Percentiles rank a stretch among this genome's conserved stretches.
Evolutionary conservation across 2,797 vertebrate species (phyloP).

Genomic region (Neopelma chrysocephalum): DNA sequence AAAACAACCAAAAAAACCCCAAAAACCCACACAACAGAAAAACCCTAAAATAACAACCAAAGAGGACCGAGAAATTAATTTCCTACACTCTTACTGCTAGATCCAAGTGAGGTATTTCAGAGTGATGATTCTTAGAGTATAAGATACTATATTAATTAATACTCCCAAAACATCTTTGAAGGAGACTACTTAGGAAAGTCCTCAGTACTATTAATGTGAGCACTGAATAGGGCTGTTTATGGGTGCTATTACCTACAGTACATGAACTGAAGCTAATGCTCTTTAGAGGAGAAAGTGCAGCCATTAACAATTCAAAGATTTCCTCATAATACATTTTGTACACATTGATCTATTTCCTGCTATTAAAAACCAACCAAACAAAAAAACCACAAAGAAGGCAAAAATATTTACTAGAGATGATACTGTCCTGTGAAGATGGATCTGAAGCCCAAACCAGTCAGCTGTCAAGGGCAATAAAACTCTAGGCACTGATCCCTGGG

Average conservation of each 20-base stretch:
- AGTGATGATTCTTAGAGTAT: background rate
- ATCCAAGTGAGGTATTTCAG: background rate
- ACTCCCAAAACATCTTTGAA: background rate
- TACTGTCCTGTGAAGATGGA: background rate
- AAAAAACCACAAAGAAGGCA: background rate
- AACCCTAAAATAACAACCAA: background rate
- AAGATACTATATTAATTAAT: background rate
- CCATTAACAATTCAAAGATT: conserved; percentile 17
- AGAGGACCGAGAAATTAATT: background rate
- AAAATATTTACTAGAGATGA: background rate
- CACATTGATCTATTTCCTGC: conserved; percentile 9
- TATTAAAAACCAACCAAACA: conserved; percentile 2
- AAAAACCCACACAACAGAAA: background rate
- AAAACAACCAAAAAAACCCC: background rate
- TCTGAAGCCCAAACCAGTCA: background rate
- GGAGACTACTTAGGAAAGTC: background rate
- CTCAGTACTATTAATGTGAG: background rate
- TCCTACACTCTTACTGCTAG: background rate
- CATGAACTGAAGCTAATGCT: background rate
- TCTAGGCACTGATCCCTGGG: background rate
- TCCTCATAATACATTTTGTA: conserved; percentile 9
- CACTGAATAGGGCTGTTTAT: background rate
- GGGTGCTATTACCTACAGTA: background rate
- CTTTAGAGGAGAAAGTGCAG: conserved; percentile 4
- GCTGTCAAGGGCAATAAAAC: background rate